Evolutionary conservation across 2,113 vertebrate genomes (phyloP), one percentile per base, ranked within the genome.

Genomic region (Peromyscus californicus): DNA sequence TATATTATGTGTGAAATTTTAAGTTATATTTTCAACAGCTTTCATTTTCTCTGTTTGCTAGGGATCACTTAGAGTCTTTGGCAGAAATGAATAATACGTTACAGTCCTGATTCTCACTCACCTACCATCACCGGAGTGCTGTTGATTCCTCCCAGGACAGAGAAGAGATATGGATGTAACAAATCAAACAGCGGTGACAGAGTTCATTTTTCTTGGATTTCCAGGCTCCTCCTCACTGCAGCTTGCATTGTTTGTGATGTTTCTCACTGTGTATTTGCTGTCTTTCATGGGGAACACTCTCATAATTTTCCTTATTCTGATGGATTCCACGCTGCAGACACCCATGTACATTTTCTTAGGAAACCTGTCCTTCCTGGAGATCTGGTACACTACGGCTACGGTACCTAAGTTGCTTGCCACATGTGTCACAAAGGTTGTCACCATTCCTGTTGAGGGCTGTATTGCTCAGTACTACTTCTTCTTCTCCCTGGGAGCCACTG

Each of bases 151-250:
- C 65, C 13, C 4, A 90, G 67, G 22, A 39, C 16, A 69, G 13
- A 48, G 54, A 61, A 84, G 91, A 90, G 26, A 29, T 22, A 97
- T 98, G 97, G 95, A 78, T 74, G 69, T 11, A 7, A 42, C 22
- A 74, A 97, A 98, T 74, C 59, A 48, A 29, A 98, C 89, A 19
- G 29, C 36, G 31, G 96, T 97, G 36, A 79, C 12, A 1, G 95
- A 97, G 10, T 98, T 98, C 48, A 79, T 98, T 74, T 91, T 98
- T 10, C 70, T 98, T 36, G 98, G 96, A 0, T 97, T 98, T 76
- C 24, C 95, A 1, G 87, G 89, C 17, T 21, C 76, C 36, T 84
- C 67, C 0, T 36, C 39, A 0, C 54, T 97, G n/a, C 63, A n/a
- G 5, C 54, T 88, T 7, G 15, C 33, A 3, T 31, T 96, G 7